Conservation (phyloP, 2,888 invertebrate genomes). For the Orchesellides sinensis region DNA sequence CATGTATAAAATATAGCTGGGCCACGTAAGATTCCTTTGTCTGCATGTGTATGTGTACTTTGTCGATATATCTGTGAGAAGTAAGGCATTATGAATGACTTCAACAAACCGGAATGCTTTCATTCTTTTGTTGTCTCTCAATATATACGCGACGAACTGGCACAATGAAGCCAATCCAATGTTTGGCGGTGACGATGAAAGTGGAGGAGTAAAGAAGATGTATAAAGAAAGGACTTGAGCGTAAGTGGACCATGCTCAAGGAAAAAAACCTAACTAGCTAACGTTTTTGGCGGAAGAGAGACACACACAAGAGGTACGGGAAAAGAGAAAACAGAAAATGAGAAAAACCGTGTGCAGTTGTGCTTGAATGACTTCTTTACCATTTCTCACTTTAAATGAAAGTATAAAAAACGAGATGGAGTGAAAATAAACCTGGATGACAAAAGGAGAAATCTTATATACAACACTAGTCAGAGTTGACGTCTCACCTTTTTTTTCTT, state of each 20-base stretch:
- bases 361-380: too few species aligned
- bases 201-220: conserved; percentile 15
- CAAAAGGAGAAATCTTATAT: too few species aligned
- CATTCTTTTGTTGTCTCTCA: conserved; percentile 17
- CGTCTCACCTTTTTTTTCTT: too few species aligned
- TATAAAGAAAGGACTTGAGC: conserved; percentile 19
- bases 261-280: conserved; percentile 6
- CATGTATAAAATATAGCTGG: too few species aligned
- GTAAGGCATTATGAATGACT: neutral
- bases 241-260: conserved; percentile 30
- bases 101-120: conserved; percentile 33
- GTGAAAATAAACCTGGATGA: too few species aligned
- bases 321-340: neutral
- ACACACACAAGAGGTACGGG: neutral
- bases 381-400: too few species aligned
- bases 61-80: neutral
- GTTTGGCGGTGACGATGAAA: conserved; percentile 36
- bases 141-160: conserved; percentile 25
- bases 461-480: too few species aligned
- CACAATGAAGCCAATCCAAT: conserved; percentile 46
- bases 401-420: too few species aligned
- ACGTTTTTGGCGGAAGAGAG: neutral
- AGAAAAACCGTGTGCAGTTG: too few species aligned
- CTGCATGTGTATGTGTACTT: too few species aligned
- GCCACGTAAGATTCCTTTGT: too few species aligned